Evolutionary conservation across 2,888 invertebrate genomes (phyloP).

Genomic region (Cephonodes hylas): DNA sequence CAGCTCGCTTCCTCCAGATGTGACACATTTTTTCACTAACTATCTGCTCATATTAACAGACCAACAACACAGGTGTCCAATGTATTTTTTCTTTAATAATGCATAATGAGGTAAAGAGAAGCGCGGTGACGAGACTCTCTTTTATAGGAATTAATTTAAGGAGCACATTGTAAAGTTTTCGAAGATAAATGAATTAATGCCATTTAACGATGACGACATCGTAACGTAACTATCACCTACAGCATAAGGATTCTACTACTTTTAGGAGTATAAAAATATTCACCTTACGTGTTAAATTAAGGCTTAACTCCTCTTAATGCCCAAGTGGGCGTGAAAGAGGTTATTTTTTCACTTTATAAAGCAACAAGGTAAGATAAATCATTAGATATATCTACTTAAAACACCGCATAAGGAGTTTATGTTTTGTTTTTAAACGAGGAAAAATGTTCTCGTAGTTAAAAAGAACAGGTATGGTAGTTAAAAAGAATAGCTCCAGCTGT

Average conservation of each 20-base stretch:
- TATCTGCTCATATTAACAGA: conserved; percentile 24
- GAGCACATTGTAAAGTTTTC: no score
- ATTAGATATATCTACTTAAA: background rate
- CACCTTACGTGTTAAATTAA: no score
- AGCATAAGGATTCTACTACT: no score
- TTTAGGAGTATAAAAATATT: no score
- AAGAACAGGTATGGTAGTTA: conserved; percentile 5
- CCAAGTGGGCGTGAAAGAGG: background rate
- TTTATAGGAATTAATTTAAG: no score
- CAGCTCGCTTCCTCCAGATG: conserved; percentile 32
- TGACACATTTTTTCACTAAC: conserved; percentile 24
- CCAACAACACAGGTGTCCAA: conserved; percentile 10
- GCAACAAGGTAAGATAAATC: background rate
- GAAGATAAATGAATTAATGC: no score
- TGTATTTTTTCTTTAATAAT: background rate
- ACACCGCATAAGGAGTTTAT: background rate
- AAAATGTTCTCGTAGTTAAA: background rate
- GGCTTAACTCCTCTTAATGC: no score
- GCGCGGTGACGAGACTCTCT: no score
- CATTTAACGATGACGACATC: no score
- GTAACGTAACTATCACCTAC: no score
- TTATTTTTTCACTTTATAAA: background rate
- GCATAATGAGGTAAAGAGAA: no score
- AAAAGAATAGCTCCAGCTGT: background rate
- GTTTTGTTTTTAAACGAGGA: background rate